Percentiles rank a stretch among this genome's conserved stretches.
Conservation (phyloP, 2,888 invertebrate species). For the Stenodera caucasica region DNA sequence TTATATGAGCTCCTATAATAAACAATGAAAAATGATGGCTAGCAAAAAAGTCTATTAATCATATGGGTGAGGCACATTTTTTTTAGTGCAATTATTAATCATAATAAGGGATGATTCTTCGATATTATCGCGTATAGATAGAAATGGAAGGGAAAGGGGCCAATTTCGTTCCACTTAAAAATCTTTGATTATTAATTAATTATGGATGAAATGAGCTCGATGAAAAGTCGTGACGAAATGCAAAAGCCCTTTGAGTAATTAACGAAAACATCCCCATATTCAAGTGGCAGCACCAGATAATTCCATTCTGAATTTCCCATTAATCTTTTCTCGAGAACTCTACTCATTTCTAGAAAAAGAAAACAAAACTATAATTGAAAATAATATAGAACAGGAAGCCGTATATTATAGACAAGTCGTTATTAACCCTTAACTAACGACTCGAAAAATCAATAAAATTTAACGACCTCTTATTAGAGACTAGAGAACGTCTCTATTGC, state of each 20-base stretch:
- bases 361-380: neutral
- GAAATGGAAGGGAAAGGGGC: too few species aligned
- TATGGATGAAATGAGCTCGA: constrained; percentile 21
- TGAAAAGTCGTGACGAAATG: constrained; percentile 21
- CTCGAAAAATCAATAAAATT: constrained; percentile 27
- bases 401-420: constrained; percentile 7
- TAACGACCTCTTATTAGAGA: constrained; percentile 23
- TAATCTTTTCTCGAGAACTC: neutral
- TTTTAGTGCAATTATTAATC: too few species aligned
- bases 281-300: neutral
- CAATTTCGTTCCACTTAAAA: constrained; percentile 14
- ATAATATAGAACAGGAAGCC: constrained; percentile 3
- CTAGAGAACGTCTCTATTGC: constrained; percentile 13
- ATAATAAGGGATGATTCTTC: too few species aligned
- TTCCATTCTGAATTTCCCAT: neutral
- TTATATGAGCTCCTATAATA: too few species aligned
- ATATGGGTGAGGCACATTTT: too few species aligned
- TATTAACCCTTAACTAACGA: constrained; percentile 23
- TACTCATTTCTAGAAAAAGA: neutral
- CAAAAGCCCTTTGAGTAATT: constrained; percentile 36
- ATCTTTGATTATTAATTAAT: constrained; percentile 25
- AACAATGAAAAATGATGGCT: too few species aligned
- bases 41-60: too few species aligned
- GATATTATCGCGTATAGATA: too few species aligned
- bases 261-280: constrained; percentile 32